Percentiles rank a stretch among this genome's conserved stretches.
Conservation (phyloP, 92 coral and sea anemone genomes). For the Umimayanthus kanabou region DNA sequence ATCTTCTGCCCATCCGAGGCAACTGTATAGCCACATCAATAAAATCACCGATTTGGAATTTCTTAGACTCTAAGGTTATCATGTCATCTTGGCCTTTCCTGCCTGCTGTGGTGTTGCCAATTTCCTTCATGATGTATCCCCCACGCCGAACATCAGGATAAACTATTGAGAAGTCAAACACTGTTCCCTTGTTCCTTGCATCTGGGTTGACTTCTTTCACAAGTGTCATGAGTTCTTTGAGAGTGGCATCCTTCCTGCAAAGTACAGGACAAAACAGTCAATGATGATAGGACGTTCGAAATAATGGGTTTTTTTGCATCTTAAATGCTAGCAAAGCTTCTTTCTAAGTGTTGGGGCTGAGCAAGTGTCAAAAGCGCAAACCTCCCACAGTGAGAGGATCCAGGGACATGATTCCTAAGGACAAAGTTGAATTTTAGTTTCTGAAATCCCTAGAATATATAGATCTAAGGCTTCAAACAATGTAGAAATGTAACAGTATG, state of each 20-base stretch:
- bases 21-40: conserved; percentile 94
- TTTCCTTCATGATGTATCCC: conserved; percentile 91
- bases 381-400: too few relatives aligned
- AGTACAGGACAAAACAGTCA: too few relatives aligned
- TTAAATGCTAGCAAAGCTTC: too few relatives aligned
- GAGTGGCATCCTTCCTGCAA: conserved; percentile 95
- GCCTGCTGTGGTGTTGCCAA: conserved; percentile 90
- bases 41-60: conserved; percentile 98
- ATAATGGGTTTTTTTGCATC: too few relatives aligned
- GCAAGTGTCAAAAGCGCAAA: too few relatives aligned
- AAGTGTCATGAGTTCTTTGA: conserved; percentile 95
- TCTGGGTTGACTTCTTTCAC: conserved; percentile 98
- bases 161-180: conserved; percentile 92
- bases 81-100: conserved; percentile 83
- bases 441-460: too few relatives aligned
- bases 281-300: too few relatives aligned
- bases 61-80: conserved; percentile 87
- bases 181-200: conserved; percentile 89
- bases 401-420: too few relatives aligned
- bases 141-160: conserved; percentile 96
- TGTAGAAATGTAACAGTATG: too few relatives aligned
- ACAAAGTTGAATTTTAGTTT: too few relatives aligned
- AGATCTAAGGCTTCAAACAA: too few relatives aligned
- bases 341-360: too few relatives aligned
- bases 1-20: conserved; percentile 72